Conservation (phyloP, 2,888 invertebrate species). For the Electrophaes corylata region DNA sequence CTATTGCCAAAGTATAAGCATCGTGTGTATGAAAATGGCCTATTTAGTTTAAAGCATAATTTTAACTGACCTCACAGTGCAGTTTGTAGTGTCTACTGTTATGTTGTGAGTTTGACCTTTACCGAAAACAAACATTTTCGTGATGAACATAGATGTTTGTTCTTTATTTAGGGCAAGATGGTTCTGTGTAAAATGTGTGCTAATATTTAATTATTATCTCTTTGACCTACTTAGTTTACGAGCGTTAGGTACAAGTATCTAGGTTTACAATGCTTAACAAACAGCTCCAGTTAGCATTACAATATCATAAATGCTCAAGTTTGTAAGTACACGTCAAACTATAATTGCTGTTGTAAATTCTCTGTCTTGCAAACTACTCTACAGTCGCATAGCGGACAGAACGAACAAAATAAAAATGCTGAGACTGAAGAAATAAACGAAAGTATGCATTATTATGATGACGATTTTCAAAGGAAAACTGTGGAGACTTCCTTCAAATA, state of each 20-base stretch:
- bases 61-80: too few species aligned
- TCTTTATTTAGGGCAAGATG: too few species aligned
- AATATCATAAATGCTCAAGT: not conserved
- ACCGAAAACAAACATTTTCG: too few species aligned
- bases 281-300: not conserved
- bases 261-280: not conserved
- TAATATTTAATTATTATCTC: too few species aligned
- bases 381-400: slow-evolving; percentile 59
- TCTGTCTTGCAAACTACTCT: slow-evolving; percentile 42
- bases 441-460: slow-evolving; percentile 82
- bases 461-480: slow-evolving; percentile 63
- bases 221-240: not conserved
- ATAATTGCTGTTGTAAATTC: not conserved
- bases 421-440: slow-evolving; percentile 78
- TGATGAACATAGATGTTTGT: too few species aligned
- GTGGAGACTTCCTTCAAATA: slow-evolving; percentile 43
- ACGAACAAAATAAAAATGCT: slow-evolving; percentile 75
- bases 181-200: too few species aligned
- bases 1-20: not conserved
- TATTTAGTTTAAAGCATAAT: too few species aligned
- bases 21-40: too few species aligned
- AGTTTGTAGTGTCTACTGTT: too few species aligned
- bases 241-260: not conserved
- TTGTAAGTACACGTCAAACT: not conserved
- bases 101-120: too few species aligned